Percentiles rank a stretch among this genome's conserved stretches.
Conservation (phyloP, 1,140 invertebrate genomes). For the Semibalanus balanoides region DNA sequence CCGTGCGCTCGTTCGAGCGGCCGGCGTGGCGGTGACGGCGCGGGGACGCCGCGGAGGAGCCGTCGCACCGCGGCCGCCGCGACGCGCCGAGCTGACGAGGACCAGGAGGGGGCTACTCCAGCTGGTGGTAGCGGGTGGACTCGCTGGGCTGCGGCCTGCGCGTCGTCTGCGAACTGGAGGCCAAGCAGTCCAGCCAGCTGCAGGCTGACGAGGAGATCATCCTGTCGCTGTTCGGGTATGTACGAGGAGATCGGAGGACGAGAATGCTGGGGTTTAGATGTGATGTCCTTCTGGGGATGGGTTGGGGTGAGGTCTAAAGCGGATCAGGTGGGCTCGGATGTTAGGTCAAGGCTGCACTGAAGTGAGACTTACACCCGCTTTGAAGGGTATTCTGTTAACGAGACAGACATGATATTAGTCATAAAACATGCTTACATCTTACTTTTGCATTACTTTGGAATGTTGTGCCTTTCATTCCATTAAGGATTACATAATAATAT, state of each 20-base stretch:
- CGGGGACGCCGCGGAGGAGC: slow-evolving; percentile 2
- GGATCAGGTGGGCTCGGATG: background rate
- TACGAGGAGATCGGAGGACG: background rate
- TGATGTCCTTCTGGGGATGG: background rate
- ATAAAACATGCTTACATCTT: no score
- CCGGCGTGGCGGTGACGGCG: background rate
- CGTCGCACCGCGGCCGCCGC: slow-evolving; percentile 10
- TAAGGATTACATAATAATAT: no score
- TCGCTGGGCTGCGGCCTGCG: slow-evolving; percentile 24
- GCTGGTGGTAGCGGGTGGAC: slow-evolving; percentile 19
- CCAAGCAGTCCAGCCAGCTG: slow-evolving; percentile 17
- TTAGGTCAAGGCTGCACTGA: background rate
- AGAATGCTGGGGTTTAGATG: no score
- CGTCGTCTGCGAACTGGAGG: slow-evolving; percentile 25
- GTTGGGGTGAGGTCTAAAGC: background rate
- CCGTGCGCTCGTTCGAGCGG: slow-evolving; percentile 3
- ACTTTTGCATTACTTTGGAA: no score
- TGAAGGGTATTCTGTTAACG: no score
- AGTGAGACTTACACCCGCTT: background rate
- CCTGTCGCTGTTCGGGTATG: slow-evolving; percentile 24
- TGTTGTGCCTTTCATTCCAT: no score
- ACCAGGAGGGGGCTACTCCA: slow-evolving; percentile 15
- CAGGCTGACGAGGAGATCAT: slow-evolving; percentile 24
- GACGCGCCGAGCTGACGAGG: slow-evolving; percentile 15
- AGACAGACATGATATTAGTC: no score